Evolutionary conservation across 2,888 invertebrate genomes (phyloP).

Genomic region (Cheilosia impressa): DNA sequence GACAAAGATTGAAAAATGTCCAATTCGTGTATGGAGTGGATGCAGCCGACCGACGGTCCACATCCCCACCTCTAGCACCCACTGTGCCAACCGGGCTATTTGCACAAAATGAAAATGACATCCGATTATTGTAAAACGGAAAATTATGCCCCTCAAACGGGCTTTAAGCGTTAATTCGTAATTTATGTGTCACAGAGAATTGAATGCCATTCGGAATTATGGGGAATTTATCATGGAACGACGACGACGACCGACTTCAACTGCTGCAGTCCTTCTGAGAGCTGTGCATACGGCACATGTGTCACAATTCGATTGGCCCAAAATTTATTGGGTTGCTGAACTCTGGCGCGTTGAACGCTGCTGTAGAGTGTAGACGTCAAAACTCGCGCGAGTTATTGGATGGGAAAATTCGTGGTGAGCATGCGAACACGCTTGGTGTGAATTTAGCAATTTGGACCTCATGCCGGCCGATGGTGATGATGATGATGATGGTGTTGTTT

Average conservation of each 20-base stretch:
- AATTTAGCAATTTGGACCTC: constrained; percentile 72
- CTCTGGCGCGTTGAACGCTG: constrained; percentile 57
- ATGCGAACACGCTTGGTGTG: constrained; percentile 64
- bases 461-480: constrained; percentile 60
- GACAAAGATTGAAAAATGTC: constrained; percentile 84
- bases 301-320: constrained; percentile 74
- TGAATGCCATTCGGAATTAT: constrained; percentile 84
- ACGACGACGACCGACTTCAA: not conserved
- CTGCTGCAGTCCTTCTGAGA: not conserved
- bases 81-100: constrained; percentile 76
- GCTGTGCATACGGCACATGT: constrained; percentile 36
- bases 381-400: constrained; percentile 69
- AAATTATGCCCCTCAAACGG: constrained; percentile 77
- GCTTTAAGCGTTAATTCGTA: constrained; percentile 84
- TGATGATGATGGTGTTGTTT: constrained; percentile 44
- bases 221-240: constrained; percentile 82
- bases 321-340: constrained; percentile 75
- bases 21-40: constrained; percentile 73
- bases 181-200: constrained; percentile 84
- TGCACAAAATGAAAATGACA: constrained; percentile 77
- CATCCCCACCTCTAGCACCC: constrained; percentile 63
- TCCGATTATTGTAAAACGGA: constrained; percentile 76
- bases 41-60: constrained; percentile 6
- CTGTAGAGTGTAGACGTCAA: constrained; percentile 45
- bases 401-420: constrained; percentile 60